Evolutionary conservation across 2,888 invertebrate species (phyloP), one percentile per base, ranked within the genome.

Genomic region (Cybosia mesomella): DNA sequence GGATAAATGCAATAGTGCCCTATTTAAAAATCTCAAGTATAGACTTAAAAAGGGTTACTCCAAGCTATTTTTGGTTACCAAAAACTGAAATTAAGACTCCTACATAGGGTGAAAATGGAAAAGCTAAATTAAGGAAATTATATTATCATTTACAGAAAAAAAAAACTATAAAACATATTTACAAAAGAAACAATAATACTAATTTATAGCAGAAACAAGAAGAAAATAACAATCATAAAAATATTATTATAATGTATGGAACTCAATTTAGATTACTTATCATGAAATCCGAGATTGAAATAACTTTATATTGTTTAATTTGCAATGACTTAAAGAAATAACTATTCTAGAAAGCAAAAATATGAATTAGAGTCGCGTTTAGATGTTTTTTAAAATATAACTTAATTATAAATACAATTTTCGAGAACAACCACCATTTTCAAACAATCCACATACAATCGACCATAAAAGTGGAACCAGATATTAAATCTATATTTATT

Each of bases 141-240:
- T 54, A 34, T 53, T 13, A 21, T 49, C 11, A 21, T 39, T 32
- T 32, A 32, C 53, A 49, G n/a, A n/a, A n/a, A 64, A 57, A 34
- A 18, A 49, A 28, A 4, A 39, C 32, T 78, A 67, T 69, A 79
- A 66, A 79, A 66, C 3, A 54, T 76, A 76, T 76, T 72, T 73
- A 79, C 76, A 76, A 67, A 72, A 68, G 3, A 15, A 65, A 61
- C 11, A 55, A 57, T 57, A 64, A 49, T 24, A 54, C 28, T 54
- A 22, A 57, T 61, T 43, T 21, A 43, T 57, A 32, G 49, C 36
- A 57, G 11, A 53, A 49, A 66, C 24, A 61, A 55, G 36, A 28
- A 39, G 9, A 54, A 36, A 24, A 49, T 15, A 32, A 0, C 28
- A 32, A 22, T 22, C 21, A 63, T 7, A 21, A 22, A 11, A 55